Evolutionary conservation across 2,113 vertebrate species (phyloP).

Genomic region (Poeciliopsis retropinna): DNA sequence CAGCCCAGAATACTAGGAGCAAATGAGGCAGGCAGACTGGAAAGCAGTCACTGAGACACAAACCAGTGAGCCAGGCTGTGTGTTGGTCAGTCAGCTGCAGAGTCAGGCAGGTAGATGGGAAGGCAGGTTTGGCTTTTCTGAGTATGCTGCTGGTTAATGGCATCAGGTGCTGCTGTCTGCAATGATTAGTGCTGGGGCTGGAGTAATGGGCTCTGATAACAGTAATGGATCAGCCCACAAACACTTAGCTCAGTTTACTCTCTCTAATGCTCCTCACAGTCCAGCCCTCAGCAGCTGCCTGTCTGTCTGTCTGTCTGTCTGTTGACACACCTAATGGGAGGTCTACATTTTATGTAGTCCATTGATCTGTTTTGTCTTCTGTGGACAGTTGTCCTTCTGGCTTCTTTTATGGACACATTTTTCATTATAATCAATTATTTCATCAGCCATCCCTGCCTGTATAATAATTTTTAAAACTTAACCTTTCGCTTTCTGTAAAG

Average conservation of each 20-base stretch:
- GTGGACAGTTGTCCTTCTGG: not conserved
- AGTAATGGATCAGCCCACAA: conserved; percentile 80
- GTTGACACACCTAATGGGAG: conserved; percentile 48
- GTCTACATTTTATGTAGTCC: conserved; percentile 34
- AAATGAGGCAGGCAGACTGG: conserved; percentile 48
- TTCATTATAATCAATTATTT: not conserved
- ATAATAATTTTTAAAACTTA: not conserved
- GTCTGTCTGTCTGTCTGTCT: conserved; percentile 62
- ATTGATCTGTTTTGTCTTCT: conserved; percentile 16
- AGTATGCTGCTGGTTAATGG: conserved; percentile 72
- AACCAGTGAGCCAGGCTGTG: conserved; percentile 23
- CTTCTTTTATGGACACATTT: conserved; percentile 3
- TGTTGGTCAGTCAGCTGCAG: conserved; percentile 24
- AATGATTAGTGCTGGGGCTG: conserved; percentile 73
- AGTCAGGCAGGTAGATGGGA: conserved; percentile 46
- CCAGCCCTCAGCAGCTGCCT: conserved; percentile 70
- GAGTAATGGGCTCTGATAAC: conserved; percentile 81
- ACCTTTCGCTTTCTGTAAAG: conserved; percentile 6
- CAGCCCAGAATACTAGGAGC: conserved; percentile 27
- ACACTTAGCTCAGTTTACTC: conserved; percentile 81
- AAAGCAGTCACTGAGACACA: conserved; percentile 34
- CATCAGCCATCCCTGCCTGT: not conserved
- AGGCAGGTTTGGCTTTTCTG: conserved; percentile 41
- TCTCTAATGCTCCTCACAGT: conserved; percentile 75
- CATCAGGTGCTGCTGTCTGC: conserved; percentile 80